A percentile compares a stretch with the other conserved stretches of the same genome.
phyloP scores from a whole-genome alignment of 2,797 vertebrate species.

The Pseudochirops corinnae region DNA sequence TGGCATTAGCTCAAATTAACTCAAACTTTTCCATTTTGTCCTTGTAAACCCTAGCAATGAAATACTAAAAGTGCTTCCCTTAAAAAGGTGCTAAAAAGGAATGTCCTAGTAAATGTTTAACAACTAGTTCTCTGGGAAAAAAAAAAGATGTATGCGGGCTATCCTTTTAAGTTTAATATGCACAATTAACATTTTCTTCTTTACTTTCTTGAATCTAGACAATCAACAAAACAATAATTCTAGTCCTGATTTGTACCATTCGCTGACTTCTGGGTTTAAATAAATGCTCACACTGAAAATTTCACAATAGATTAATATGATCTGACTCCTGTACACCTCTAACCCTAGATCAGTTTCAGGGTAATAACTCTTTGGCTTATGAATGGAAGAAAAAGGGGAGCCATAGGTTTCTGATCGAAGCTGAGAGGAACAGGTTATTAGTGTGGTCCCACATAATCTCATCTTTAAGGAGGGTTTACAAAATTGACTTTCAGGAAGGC shows the following conservation, averaged over 20 bases:
- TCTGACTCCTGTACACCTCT: not conserved
- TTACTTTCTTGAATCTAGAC: not conserved
- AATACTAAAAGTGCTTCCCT: not conserved
- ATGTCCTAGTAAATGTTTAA: not conserved
- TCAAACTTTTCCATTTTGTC: not conserved
- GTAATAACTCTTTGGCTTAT: not conserved
- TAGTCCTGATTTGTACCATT: not conserved
- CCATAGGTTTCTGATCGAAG: not conserved
- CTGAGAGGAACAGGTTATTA: not conserved
- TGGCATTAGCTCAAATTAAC: not conserved
- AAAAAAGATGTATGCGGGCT: not conserved
- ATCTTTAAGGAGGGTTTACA: not conserved
- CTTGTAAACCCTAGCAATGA: not conserved
- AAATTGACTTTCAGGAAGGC: not conserved
- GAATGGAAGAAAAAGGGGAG: not conserved
- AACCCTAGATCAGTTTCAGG: not conserved
- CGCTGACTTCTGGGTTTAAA: not conserved
- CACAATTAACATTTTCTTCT: not conserved
- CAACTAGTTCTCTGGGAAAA: not conserved
- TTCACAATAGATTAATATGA: not conserved
- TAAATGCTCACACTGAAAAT: not conserved
- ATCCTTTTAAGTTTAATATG: not conserved
- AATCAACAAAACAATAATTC: not conserved
- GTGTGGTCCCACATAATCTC: not conserved
- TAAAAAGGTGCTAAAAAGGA: not conserved